Evolutionary conservation across 2,113 vertebrate genomes (phyloP).

Genomic region (Lagenorhynchus albirostris): DNA sequence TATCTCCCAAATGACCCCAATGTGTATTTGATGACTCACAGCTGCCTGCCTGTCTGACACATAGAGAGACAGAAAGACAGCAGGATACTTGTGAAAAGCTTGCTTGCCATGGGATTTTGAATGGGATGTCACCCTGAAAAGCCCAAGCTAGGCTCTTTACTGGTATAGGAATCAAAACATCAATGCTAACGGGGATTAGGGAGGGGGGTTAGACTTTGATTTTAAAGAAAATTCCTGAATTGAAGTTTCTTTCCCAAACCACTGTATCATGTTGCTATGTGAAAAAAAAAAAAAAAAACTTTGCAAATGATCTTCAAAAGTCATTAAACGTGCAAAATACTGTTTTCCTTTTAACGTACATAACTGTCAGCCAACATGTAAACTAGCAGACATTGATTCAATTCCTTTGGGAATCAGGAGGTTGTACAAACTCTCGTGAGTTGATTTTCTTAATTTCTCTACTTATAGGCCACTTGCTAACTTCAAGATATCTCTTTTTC

Average conservation of each 20-base stretch:
- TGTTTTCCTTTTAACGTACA: background rate
- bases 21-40: slow-evolving; percentile 10
- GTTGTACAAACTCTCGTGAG: background rate
- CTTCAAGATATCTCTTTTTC: background rate
- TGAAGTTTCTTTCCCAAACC: slow-evolving; percentile 23
- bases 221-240: background rate
- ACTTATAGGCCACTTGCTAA: background rate
- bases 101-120: background rate
- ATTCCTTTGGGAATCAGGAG: background rate
- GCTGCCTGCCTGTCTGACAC: background rate
- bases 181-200: background rate
- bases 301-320: background rate
- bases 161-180: background rate
- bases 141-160: background rate
- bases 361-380: background rate
- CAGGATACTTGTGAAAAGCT: background rate
- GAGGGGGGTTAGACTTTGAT: background rate
- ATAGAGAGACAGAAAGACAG: background rate
- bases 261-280: background rate
- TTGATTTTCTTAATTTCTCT: background rate
- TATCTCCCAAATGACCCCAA: background rate
- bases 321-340: background rate
- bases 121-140: background rate
- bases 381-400: background rate
- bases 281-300: background rate